Conservation (phyloP, 2,888 invertebrate species). For the Euproctis similis region DNA sequence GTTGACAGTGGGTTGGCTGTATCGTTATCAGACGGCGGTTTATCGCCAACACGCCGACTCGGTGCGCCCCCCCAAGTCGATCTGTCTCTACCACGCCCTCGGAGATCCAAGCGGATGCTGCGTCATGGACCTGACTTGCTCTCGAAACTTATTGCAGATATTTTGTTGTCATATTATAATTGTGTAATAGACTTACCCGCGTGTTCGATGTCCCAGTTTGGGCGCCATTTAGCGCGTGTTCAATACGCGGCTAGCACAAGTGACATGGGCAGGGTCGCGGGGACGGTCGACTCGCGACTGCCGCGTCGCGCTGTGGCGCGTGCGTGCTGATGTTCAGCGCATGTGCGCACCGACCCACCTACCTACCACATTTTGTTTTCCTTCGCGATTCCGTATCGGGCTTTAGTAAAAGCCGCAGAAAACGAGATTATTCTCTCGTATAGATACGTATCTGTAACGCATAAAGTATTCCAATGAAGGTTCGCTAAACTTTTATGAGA, state of each 20-base stretch:
- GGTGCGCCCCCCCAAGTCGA: slow-evolving; percentile 39
- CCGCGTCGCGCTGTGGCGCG: slow-evolving; percentile 43
- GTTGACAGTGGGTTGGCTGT: slow-evolving; percentile 62
- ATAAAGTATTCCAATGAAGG: slow-evolving; percentile 47
- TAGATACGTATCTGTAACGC: slow-evolving; percentile 48
- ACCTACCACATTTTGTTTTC: slow-evolving; percentile 68
- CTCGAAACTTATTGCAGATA: slow-evolving; percentile 6
- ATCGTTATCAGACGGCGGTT: slow-evolving; percentile 56
- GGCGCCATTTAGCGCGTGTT: slow-evolving; percentile 70
- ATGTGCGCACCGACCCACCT: slow-evolving; percentile 48
- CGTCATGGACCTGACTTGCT: slow-evolving; percentile 37
- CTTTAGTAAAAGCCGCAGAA: slow-evolving; percentile 48
- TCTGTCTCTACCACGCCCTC: slow-evolving; percentile 67
- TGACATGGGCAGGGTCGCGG: slow-evolving; percentile 42
- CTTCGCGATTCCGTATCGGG: slow-evolving; percentile 43
- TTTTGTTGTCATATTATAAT: slow-evolving; percentile 12
- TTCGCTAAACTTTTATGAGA: slow-evolving; percentile 35
- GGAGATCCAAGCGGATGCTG: slow-evolving; percentile 44
- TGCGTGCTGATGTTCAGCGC: slow-evolving; percentile 49
- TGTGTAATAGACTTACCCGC: slow-evolving; percentile 59
- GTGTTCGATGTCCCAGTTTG: slow-evolving; percentile 55
- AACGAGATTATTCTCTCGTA: slow-evolving; percentile 58
- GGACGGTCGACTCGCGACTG: slow-evolving; percentile 59
- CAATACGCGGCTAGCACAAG: slow-evolving; percentile 29
- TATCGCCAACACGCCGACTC: slow-evolving; percentile 55